Conservation (phyloP, 2,888 invertebrate genomes). For the Lithosia quadra region DNA sequence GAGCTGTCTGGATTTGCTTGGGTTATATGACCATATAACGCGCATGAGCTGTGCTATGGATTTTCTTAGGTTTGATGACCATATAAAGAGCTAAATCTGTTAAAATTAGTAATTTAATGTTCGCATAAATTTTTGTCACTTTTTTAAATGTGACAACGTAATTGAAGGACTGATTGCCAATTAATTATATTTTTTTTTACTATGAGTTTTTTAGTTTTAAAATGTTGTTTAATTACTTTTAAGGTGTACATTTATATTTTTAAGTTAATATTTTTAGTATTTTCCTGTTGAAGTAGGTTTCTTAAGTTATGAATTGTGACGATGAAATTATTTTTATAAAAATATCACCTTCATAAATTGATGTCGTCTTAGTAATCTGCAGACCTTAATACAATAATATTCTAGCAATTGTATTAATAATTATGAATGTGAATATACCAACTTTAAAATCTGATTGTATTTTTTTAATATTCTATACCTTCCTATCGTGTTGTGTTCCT, state of each 20-base stretch:
- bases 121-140: too few relatives aligned
- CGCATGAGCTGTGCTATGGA: too few relatives aligned
- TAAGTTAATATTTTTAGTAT: neutral
- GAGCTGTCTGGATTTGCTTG: too few relatives aligned
- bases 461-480: too few relatives aligned
- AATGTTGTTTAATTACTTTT: neutral
- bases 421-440: slow-evolving; percentile 1
- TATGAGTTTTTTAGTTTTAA: neutral
- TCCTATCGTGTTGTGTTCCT: too few relatives aligned
- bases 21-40: too few relatives aligned
- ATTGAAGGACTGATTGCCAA: too few relatives aligned
- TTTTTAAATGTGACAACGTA: too few relatives aligned
- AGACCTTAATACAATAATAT: neutral
- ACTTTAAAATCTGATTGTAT: neutral
- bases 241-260: neutral
- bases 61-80: too few relatives aligned
- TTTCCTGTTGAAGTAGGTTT: neutral
- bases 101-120: too few relatives aligned
- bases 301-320: neutral
- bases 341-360: neutral
- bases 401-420: neutral
- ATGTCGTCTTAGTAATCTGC: neutral
- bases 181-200: too few relatives aligned
- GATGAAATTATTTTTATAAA: neutral
- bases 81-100: too few relatives aligned